These are phyloP conservation scores for Drosophila sp. DNA, from an alignment of 1,140 invertebrate species.

Conservation along the genomic window DNA sequence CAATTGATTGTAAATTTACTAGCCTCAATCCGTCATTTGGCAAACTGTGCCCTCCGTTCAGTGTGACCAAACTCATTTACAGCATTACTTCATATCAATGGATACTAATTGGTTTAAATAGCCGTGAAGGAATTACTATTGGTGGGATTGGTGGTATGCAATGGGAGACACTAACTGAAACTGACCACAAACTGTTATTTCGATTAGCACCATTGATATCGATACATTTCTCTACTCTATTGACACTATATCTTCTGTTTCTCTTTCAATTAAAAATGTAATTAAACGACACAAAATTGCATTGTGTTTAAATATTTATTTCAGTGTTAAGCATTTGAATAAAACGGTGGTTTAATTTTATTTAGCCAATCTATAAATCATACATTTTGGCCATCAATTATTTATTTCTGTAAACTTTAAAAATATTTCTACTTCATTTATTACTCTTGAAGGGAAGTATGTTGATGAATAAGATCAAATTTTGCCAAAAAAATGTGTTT, in stretches of 20 bases:
- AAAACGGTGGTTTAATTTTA: no score
- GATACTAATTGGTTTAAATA: conserved; percentile 33
- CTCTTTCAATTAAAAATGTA: not conserved
- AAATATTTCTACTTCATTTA: not conserved
- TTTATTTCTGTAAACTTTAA: not conserved
- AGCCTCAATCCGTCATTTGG: conserved; percentile 25
- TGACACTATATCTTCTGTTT: no score
- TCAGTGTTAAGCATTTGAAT: no score
- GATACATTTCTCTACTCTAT: not conserved
- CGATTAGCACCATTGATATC: not conserved
- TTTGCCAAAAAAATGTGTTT: no score
- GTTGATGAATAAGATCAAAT: no score
- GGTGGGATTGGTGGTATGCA: no score
- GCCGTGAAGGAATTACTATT: not conserved
- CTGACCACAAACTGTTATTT: not conserved
- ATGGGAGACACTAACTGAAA: not conserved
- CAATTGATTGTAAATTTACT: conserved; percentile 55
- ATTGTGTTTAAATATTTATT: no score
- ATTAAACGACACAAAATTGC: no score
- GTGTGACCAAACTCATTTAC: conserved; percentile 40
- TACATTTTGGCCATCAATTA: not conserved
- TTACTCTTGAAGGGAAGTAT: no score
- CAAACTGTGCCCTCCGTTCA: conserved; percentile 1
- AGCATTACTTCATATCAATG: conserved; percentile 13
- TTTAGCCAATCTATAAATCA: not conserved